phyloP scores from a whole-genome alignment of 2,888 invertebrate genomes.

The Thalpophila matura region DNA sequence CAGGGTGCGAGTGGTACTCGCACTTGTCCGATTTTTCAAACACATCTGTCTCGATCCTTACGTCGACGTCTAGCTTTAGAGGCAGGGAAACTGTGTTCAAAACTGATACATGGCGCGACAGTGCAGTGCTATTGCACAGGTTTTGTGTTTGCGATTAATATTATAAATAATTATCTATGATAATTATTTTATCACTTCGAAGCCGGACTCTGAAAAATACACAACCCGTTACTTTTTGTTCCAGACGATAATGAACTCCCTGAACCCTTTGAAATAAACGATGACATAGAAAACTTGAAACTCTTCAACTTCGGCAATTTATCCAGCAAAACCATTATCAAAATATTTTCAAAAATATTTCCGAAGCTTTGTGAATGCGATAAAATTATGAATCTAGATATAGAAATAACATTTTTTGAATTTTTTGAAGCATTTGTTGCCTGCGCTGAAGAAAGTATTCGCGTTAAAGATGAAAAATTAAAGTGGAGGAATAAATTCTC shows the following conservation, averaged over 20 bases:
- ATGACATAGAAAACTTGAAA: constrained; percentile 63
- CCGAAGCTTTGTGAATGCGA: constrained; percentile 80
- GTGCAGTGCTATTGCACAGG: too few species aligned
- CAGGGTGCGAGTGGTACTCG: too few species aligned
- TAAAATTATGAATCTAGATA: constrained; percentile 85
- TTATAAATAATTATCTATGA: too few species aligned
- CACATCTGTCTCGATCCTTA: too few species aligned
- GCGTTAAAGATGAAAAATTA: constrained; percentile 72
- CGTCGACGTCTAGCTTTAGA: too few species aligned
- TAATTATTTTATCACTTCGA: too few species aligned
- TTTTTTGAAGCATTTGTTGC: constrained; percentile 90
- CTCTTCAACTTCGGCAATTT: constrained; percentile 82
- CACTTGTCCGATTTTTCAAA: too few species aligned
- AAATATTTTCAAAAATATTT: constrained; percentile 83
- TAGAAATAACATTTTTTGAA: constrained; percentile 91
- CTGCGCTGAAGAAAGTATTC: constrained; percentile 82
- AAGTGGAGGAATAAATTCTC: constrained; percentile 66
- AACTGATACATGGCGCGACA: too few species aligned
- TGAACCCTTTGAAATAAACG: constrained; percentile 32
- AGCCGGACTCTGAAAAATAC: too few species aligned
- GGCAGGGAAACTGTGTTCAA: too few species aligned
- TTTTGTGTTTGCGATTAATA: too few species aligned
- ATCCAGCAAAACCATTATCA: constrained; percentile 76
- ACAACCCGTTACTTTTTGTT: constrained; percentile 43
- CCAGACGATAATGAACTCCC: constrained; percentile 66